Conservation (phyloP, 2,113 vertebrate species). For the Paralichthys olivaceus region DNA sequence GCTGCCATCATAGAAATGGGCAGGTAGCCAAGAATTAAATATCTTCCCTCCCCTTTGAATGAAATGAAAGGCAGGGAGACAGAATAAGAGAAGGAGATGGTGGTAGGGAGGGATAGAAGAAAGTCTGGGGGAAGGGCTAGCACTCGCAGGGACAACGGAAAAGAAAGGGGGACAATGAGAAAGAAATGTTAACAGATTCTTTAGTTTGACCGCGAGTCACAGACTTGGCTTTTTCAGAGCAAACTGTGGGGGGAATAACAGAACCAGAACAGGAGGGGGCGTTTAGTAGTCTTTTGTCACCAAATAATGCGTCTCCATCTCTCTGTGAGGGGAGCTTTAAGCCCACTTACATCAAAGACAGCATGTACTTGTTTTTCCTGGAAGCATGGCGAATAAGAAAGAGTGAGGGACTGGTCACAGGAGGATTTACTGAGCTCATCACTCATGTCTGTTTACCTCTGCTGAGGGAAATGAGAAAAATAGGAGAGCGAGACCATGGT, state of each 20-base stretch:
- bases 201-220: slow-evolving; percentile 14
- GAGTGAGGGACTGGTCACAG: slow-evolving; percentile 46
- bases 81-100: slow-evolving; percentile 37
- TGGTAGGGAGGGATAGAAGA: slow-evolving; percentile 17
- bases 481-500: slow-evolving; percentile 49
- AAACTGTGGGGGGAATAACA: slow-evolving; percentile 34
- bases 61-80: slow-evolving; percentile 57
- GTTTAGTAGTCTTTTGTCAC: slow-evolving; percentile 66
- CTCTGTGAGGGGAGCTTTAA: slow-evolving; percentile 60
- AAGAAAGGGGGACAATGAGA: slow-evolving; percentile 30
- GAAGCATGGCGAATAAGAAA: slow-evolving; percentile 44
- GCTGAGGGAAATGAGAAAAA: slow-evolving; percentile 49
- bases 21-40: slow-evolving; percentile 81
- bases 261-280: slow-evolving; percentile 34
- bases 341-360: slow-evolving; percentile 61
- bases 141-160: slow-evolving; percentile 26
- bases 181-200: slow-evolving; percentile 27
- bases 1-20: slow-evolving; percentile 72
- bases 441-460: slow-evolving; percentile 77
- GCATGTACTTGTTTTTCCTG: slow-evolving; percentile 62
- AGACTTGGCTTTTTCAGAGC: slow-evolving; percentile 13
- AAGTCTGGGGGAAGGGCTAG: slow-evolving; percentile 35
- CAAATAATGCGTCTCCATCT: slow-evolving; percentile 56
- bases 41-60: slow-evolving; percentile 68
- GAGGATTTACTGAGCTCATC: slow-evolving; percentile 74